phyloP scores from a whole-genome alignment of 2,888 invertebrate species.

The Caenorhabditis afra region DNA sequence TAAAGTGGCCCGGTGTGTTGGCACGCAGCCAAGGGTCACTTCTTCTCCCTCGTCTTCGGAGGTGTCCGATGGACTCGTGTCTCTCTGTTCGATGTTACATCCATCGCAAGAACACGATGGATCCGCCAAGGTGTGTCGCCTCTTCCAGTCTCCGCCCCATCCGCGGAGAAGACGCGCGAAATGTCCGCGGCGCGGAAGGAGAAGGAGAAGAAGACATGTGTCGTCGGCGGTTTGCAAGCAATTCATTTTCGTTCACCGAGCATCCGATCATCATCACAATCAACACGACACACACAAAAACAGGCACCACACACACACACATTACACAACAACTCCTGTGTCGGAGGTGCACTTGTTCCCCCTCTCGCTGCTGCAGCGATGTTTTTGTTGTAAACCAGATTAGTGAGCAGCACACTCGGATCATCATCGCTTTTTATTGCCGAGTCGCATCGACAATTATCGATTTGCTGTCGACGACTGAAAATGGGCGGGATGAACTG shows the following conservation, averaged over 20 bases:
- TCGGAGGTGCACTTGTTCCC: conserved; percentile 49
- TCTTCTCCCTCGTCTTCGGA: conserved; percentile 31
- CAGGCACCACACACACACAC: too few species aligned
- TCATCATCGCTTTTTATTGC: conserved; percentile 84
- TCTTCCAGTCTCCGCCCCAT: too few species aligned
- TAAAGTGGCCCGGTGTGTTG: conserved; percentile 42
- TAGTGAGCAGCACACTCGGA: conserved; percentile 12
- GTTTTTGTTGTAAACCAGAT: conserved; percentile 33
- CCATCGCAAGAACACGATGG: conserved; percentile 5
- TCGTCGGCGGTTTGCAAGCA: conserved; percentile 51
- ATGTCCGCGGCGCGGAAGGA: not conserved
- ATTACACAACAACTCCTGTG: conserved; percentile 37
- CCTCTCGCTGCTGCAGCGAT: too few species aligned
- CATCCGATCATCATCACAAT: conserved; percentile 58
- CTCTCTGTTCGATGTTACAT: conserved; percentile 12
- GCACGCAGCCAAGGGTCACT: conserved; percentile 50
- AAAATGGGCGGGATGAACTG: too few species aligned
- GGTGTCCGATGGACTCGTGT: conserved; percentile 15
- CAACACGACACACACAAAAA: conserved; percentile 55
- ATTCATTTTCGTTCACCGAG: conserved; percentile 53
- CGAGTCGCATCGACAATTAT: too few species aligned
- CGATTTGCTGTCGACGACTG: too few species aligned
- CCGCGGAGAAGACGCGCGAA: conserved; percentile 7
- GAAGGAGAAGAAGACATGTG: conserved; percentile 8
- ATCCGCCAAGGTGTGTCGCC: not conserved